Conservation (phyloP, 2,888 invertebrate genomes). For the Auanema freiburgensis region DNA sequence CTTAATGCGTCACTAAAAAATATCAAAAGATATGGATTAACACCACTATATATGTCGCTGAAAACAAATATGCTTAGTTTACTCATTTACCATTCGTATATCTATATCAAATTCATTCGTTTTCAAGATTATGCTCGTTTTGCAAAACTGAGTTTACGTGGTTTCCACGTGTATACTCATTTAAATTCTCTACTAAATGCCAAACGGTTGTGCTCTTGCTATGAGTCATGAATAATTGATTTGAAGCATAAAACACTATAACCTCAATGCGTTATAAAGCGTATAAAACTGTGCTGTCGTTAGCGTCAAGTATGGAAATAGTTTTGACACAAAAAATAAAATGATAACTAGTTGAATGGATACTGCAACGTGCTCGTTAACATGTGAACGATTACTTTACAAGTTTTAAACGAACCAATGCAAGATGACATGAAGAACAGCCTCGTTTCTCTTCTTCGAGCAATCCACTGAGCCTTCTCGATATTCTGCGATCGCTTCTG, state of each 20-base stretch:
- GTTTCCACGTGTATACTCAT: too few species aligned
- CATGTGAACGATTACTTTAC: not conserved
- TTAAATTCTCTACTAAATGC: too few species aligned
- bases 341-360: constrained; percentile 13
- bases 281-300: constrained; percentile 20
- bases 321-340: constrained; percentile 6
- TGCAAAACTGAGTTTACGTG: too few species aligned
- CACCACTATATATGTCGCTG: constrained; percentile 20
- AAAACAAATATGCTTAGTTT: not conserved
- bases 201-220: too few species aligned
- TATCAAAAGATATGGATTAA: constrained; percentile 15
- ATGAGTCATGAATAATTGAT: too few species aligned
- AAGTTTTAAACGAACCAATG: not conserved
- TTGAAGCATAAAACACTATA: not conserved
- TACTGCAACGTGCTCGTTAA: constrained; percentile 8
- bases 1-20: constrained; percentile 19
- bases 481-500: too few species aligned
- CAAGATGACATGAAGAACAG: constrained; percentile 1
- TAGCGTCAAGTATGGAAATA: constrained; percentile 5
- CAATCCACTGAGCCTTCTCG: not conserved
- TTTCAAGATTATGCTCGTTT: too few species aligned
- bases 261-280: constrained; percentile 22
- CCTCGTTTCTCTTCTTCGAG: not conserved
- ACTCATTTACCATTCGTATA: not conserved
- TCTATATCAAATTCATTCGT: not conserved